A percentile compares a stretch with the other conserved stretches of the same genome.
phyloP scores from a whole-genome alignment of 2,113 vertebrate genomes.

The Acinonyx jubatus region DNA sequence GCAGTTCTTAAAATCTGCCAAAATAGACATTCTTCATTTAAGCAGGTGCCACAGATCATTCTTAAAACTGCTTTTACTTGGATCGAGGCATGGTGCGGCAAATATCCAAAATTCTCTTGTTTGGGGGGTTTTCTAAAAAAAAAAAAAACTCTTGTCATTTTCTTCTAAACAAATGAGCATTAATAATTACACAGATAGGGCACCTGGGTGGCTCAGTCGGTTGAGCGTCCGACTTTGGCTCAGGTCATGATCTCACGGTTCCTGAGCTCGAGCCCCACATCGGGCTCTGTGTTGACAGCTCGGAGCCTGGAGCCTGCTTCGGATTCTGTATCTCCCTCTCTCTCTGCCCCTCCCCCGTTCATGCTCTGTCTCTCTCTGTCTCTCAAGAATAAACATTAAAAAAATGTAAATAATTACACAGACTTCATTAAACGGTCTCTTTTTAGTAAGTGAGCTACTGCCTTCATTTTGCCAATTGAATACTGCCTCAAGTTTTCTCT shows the following conservation, averaged over 20 bases:
- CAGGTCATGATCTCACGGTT: too few relatives aligned
- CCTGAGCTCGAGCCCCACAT: fast-evolving
- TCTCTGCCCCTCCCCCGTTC: too few relatives aligned
- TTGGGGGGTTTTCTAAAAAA: neutral
- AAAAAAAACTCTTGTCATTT: neutral
- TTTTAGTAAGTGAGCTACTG: neutral
- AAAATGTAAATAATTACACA: neutral
- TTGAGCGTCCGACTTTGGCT: too few relatives aligned
- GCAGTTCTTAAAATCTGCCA: neutral
- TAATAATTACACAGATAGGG: neutral
- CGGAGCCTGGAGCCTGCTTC: too few relatives aligned
- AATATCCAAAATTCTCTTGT: neutral
- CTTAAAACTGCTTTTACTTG: neutral
- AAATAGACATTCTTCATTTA: neutral
- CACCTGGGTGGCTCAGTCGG: too few relatives aligned
- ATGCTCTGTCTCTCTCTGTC: too few relatives aligned
- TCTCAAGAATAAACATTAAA: too few relatives aligned
- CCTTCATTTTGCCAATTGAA: neutral
- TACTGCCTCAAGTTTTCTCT: neutral
- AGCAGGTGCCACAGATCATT: neutral
- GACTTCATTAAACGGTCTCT: neutral
- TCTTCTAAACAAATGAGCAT: neutral
- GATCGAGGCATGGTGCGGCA: neutral
- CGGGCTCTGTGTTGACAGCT: too few relatives aligned
- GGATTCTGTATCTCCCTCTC: too few relatives aligned